These are phyloP conservation scores for Plodia interpunctella DNA, from an alignment of 1,140 invertebrate species.

Conservation along the genomic window DNA sequence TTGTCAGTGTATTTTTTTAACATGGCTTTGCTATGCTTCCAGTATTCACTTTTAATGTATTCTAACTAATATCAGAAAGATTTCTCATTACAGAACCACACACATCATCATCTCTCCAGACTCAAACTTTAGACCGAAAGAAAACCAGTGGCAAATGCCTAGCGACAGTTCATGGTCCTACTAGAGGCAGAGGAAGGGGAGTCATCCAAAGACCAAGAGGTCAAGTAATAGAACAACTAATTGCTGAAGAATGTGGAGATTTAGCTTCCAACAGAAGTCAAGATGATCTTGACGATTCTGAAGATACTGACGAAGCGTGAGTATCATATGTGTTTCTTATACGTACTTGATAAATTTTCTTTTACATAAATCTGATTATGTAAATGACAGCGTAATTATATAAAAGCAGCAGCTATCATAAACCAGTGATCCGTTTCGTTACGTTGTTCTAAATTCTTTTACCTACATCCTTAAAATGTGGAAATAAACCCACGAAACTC, in stretches of 20 bases:
- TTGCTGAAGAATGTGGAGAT: constrained; percentile 67
- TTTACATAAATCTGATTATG: too few species aligned
- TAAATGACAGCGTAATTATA: too few species aligned
- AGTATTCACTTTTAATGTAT: neutral
- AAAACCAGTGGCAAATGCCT: constrained; percentile 49
- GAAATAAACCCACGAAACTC: too few species aligned
- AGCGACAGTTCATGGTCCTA: constrained; percentile 57
- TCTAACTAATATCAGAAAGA: constrained; percentile 3
- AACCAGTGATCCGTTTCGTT: too few species aligned
- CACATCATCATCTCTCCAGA: constrained; percentile 59
- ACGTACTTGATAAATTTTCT: too few species aligned
- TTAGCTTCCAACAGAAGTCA: constrained; percentile 50
- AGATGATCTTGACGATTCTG: constrained; percentile 62
- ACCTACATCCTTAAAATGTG: too few species aligned
- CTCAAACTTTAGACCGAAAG: constrained; percentile 63
- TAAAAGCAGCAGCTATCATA: too few species aligned
- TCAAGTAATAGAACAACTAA: constrained; percentile 59
- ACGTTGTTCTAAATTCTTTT: too few species aligned
- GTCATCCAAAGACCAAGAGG: constrained; percentile 55
- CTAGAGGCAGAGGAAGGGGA: constrained; percentile 39
- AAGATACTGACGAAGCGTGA: constrained; percentile 67
- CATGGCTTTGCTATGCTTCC: constrained; percentile 16
- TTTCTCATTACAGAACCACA: constrained; percentile 50
- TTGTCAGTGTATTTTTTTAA: neutral
- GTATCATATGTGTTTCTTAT: constrained; percentile 6